Evolutionary conservation across 2,888 invertebrate genomes (phyloP).

Genomic region (Zonitis immaculata): DNA sequence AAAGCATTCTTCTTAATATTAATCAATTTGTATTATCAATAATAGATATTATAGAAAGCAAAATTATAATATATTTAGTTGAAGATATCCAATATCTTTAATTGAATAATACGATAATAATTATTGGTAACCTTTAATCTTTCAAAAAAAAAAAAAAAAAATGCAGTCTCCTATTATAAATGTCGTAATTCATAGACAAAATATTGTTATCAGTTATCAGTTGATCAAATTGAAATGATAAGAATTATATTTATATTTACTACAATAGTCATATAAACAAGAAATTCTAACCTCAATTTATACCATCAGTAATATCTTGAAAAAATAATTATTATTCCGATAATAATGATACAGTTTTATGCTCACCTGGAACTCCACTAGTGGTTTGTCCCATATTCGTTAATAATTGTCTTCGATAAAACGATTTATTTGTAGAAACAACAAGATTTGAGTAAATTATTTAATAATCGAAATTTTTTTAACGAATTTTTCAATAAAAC

Average conservation of each 20-base stretch:
- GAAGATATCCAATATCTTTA: neutral
- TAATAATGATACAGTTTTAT: no score
- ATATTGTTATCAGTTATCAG: neutral
- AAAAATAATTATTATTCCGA: no score
- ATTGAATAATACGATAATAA: neutral
- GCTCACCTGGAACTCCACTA: conserved; percentile 35
- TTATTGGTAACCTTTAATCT: neutral
- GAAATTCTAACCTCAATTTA: neutral
- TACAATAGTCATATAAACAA: neutral
- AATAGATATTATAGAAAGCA: no score
- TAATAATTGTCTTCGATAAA: neutral
- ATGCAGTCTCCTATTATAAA: no score
- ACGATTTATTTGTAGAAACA: no score
- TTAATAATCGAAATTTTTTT: neutral
- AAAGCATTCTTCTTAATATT: no score
- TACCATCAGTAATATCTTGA: no score
- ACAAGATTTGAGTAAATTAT: no score
- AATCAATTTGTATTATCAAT: no score
- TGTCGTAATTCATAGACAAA: neutral
- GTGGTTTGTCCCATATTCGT: conserved; percentile 32
- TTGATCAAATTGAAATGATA: neutral
- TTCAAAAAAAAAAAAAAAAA: neutral
- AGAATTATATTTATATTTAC: neutral
- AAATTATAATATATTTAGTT: neutral
- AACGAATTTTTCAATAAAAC: neutral